Percentiles rank a stretch among this genome's conserved stretches.
Conservation (phyloP, 1,140 invertebrate species). For the Myzus persicae region DNA sequence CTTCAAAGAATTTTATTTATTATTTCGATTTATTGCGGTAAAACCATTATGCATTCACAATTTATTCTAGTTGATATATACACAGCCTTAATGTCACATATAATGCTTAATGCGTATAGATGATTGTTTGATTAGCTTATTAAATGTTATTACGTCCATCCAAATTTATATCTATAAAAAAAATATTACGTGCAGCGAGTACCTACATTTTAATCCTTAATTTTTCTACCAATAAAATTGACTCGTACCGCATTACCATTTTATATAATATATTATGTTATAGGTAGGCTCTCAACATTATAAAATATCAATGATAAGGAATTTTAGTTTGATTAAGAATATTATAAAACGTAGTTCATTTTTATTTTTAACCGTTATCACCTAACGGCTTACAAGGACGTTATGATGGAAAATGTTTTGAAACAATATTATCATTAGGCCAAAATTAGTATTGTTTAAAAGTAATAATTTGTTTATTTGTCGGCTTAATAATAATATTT, state of each 20-base stretch:
- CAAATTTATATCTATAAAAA: background rate
- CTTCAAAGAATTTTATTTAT: background rate
- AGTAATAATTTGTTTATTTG: background rate
- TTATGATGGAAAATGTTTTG: background rate
- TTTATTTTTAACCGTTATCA: background rate
- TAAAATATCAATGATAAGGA: background rate
- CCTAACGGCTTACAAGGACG: background rate
- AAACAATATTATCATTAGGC: conserved; percentile 14
- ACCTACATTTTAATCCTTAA: background rate
- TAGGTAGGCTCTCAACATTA: background rate
- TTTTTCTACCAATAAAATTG: background rate
- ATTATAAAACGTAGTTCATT: background rate
- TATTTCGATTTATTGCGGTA: background rate
- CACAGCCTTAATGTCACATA: background rate
- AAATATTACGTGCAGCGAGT: background rate
- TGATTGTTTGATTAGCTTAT: too few relatives aligned
- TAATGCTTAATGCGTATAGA: background rate
- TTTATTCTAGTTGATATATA: background rate
- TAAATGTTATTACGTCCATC: too few relatives aligned
- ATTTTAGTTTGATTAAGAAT: background rate
- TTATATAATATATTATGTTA: background rate
- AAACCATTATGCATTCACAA: background rate
- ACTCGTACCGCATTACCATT: background rate
- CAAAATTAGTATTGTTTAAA: background rate
- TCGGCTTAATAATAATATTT: background rate